phyloP scores from a whole-genome alignment of 35 echinoderm and acorn worm genomes.

The Heliocidaris tuberculata region DNA sequence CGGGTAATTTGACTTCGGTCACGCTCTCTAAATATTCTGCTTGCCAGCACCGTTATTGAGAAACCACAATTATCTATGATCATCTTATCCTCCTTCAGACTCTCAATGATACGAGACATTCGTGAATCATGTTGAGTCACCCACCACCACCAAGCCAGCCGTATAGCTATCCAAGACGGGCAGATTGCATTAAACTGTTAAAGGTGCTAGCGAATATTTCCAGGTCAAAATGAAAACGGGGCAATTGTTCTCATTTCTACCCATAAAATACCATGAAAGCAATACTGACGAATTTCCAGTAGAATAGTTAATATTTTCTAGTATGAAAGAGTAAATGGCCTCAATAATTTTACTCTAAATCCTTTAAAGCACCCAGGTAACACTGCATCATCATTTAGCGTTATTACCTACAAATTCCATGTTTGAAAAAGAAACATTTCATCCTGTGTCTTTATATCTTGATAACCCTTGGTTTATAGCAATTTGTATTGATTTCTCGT shows the following conservation, averaged over 20 bases:
- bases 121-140: conserved; percentile 1
- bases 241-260: background rate
- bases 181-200: conserved; percentile 4
- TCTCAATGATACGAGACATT: background rate
- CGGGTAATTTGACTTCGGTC: background rate
- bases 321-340: too few species aligned
- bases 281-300: too few species aligned
- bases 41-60: background rate
- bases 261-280: too few species aligned
- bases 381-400: too few species aligned
- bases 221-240: background rate
- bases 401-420: too few species aligned
- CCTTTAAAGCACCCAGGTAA: too few species aligned
- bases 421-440: too few species aligned
- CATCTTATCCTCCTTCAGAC: background rate
- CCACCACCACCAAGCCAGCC: background rate
- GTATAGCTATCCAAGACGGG: background rate
- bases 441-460: too few species aligned
- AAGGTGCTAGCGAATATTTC: background rate
- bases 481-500: too few species aligned
- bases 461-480: too few species aligned
- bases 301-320: too few species aligned
- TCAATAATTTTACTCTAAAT: too few species aligned
- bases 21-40: conserved; percentile 10
- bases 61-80: background rate